These are phyloP conservation scores for Leptopilina clavipes DNA, from an alignment of 1,140 invertebrate genomes.

Conservation along the genomic window DNA sequence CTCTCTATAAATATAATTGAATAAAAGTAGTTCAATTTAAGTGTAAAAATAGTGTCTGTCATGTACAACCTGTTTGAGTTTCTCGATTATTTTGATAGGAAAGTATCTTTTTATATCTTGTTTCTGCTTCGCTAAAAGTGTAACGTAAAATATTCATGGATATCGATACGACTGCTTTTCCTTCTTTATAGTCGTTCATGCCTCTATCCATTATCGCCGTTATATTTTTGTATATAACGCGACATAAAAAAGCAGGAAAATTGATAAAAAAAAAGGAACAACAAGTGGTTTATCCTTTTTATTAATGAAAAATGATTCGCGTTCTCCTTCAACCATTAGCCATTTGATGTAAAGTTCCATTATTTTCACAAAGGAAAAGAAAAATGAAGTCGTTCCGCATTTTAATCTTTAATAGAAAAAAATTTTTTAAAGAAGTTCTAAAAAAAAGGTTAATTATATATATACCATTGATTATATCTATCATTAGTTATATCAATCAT, in stretches of 20 bases:
- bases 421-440: no score
- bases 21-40: not conserved
- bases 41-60: not conserved
- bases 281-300: slow-evolving; percentile 54
- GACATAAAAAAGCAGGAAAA: slow-evolving; percentile 45
- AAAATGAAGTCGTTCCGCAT: no score
- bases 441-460: no score
- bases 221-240: not conserved
- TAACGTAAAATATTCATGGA: slow-evolving; percentile 27
- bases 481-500: no score
- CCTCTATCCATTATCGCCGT: not conserved
- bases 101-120: slow-evolving; percentile 7
- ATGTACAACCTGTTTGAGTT: slow-evolving; percentile 27
- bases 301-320: not conserved
- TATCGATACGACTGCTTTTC: slow-evolving; percentile 24
- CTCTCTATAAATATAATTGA: no score
- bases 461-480: no score
- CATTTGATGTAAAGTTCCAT: not conserved
- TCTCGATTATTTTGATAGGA: slow-evolving; percentile 4
- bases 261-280: slow-evolving; percentile 46
- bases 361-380: no score
- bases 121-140: slow-evolving; percentile 20
- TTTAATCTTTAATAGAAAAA: no score
- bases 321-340: not conserved
- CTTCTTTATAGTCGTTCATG: slow-evolving; percentile 14